Conservation (phyloP, 2,888 invertebrate genomes). For the Platerodrilus igneus region DNA sequence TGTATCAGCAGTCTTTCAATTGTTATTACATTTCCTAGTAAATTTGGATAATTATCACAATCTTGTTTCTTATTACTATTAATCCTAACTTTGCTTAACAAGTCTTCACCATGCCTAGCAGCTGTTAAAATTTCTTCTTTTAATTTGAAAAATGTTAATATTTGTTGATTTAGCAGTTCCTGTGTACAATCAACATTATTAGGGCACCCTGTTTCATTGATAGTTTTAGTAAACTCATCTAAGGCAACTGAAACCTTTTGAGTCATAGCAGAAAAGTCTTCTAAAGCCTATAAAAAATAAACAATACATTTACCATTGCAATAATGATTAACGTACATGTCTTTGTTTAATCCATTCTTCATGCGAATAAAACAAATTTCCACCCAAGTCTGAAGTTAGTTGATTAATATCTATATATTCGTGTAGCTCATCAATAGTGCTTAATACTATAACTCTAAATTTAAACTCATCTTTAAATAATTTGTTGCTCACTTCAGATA, state of each 20-base stretch:
- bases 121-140: conserved; percentile 84
- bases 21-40: conserved; percentile 82
- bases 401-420: conserved; percentile 80
- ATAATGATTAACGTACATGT: conserved; percentile 63
- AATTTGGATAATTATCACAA: conserved; percentile 54
- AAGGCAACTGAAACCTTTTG: conserved; percentile 84
- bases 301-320: not conserved
- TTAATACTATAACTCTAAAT: conserved; percentile 84
- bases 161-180: conserved; percentile 79
- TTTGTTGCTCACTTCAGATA: conserved; percentile 91
- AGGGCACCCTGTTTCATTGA: conserved; percentile 90
- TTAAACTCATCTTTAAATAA: conserved; percentile 88
- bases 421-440: conserved; percentile 78
- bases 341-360: conserved; percentile 96
- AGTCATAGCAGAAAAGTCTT: conserved; percentile 89
- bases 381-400: conserved; percentile 85
- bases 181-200: conserved; percentile 90
- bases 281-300: conserved; percentile 69
- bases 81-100: conserved; percentile 70
- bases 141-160: conserved; percentile 63
- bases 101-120: conserved; percentile 82
- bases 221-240: conserved; percentile 80
- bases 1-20: conserved; percentile 89
- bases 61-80: conserved; percentile 50
- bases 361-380: conserved; percentile 84